These are phyloP conservation scores for Meliscaeva auricollis DNA, from an alignment of 2,888 invertebrate species.

Conservation along the genomic window DNA sequence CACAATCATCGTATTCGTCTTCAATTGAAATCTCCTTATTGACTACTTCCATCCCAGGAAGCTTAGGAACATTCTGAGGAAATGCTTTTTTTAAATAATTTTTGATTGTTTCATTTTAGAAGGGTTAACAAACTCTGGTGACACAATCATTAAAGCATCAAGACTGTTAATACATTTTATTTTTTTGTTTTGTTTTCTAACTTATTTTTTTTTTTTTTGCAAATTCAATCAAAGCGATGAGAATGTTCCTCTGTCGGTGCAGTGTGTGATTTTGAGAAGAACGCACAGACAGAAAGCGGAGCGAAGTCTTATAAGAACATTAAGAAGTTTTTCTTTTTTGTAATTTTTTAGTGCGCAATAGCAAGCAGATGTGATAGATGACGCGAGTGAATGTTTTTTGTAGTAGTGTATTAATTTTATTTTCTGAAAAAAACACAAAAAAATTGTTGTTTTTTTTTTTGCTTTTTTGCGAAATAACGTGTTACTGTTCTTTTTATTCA, in stretches of 20 bases:
- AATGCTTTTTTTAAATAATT: constrained; percentile 76
- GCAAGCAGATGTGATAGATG: constrained; percentile 71
- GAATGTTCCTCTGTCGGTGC: constrained; percentile 59
- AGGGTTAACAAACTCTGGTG: constrained; percentile 69
- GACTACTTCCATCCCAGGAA: constrained; percentile 74
- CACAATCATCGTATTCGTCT: constrained; percentile 34
- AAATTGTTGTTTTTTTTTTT: constrained; percentile 25
- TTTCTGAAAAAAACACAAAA: constrained; percentile 60
- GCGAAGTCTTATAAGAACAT: constrained; percentile 50
- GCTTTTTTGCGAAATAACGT: constrained; percentile 44
- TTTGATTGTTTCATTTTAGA: constrained; percentile 72
- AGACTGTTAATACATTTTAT: constrained; percentile 69
- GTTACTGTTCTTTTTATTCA: constrained; percentile 47
- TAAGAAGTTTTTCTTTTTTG: constrained; percentile 12
- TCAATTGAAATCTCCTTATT: constrained; percentile 37
- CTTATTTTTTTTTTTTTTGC: constrained; percentile 37
- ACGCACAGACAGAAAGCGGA: constrained; percentile 73
- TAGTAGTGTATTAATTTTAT: constrained; percentile 64
- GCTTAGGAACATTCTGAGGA: constrained; percentile 73
- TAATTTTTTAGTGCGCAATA: constrained; percentile 53
- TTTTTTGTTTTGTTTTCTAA: background rate
- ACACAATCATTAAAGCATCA: constrained; percentile 71
- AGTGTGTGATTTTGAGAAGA: constrained; percentile 40
- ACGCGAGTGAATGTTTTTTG: constrained; percentile 64
- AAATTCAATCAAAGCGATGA: constrained; percentile 55